Base-by-base conservation (phyloP, 92 coral and sea anemone species). In the Palythoa grandis region DNA sequence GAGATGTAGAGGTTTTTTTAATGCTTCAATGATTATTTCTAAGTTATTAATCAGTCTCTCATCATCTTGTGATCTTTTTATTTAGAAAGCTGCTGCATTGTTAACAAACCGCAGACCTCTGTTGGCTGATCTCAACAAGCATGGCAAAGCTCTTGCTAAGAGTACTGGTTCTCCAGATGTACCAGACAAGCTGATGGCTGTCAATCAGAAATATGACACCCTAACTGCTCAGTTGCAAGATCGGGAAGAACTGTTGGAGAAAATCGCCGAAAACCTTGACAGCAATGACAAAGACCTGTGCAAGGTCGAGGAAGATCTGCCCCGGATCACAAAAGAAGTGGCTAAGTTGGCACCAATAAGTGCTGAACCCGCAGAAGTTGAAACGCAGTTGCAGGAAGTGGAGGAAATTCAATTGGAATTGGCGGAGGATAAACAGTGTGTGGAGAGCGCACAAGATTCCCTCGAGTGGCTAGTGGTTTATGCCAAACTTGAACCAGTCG, bases 381-480 rank as follows among this genome's bases (percentile, higher is more conserved):
- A 95, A 82, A 88, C 89, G 20, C 99, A 96, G 79, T 83, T 96
- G 56, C 88, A 71, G 70, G 92, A 95, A 76, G 88, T 93, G 5
- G 92, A 92, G 52, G 89, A 84, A 67, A 83, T 96, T 38, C 96
- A 89, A 82, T 87, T 75, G 37, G 82, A 95, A 52, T 78, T 96
- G 53, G 90, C 86, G 76, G 93, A 92, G 54, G 98, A 92, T 70
- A 91, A 84, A 79, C 87, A 83, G 20, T 89, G 91, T 37, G 87
- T 96, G 7, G 98, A 95, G 82, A 89, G 90, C 77, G 97, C 96
- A 17, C 93, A 91, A 76, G 99, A 95, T 19, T 92, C 94, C 39
- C 86, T 92, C 20, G 95, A 93, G 79, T 95, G 98, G 98, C 86
- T 96, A 86, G 79, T 88, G 72, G 91, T 78, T 3, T 93, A 95